These are phyloP conservation scores for Spodoptera exigua DNA, from an alignment of 2,888 invertebrate genomes.

Conservation along the genomic window DNA sequence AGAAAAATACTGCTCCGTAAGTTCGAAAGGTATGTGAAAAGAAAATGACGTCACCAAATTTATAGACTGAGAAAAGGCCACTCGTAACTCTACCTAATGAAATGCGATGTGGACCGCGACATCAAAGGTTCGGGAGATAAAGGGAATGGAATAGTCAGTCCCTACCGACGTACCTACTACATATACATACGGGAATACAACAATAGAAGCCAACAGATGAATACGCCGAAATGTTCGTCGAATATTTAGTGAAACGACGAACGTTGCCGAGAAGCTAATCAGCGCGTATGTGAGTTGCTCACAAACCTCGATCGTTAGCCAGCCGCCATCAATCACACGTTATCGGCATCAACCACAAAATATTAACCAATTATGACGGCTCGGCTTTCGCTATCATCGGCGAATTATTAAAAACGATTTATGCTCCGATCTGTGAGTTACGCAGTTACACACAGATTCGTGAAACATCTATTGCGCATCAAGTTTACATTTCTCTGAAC, in stretches of 20 bases:
- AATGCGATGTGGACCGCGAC: constrained; percentile 22
- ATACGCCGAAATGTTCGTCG: constrained; percentile 17
- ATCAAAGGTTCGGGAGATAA: constrained; percentile 28
- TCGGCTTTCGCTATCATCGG: constrained; percentile 68
- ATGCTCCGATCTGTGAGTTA: constrained; percentile 15
- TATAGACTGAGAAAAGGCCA: constrained; percentile 6
- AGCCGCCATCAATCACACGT: constrained; percentile 82
- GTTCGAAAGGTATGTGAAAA: constrained; percentile 9
- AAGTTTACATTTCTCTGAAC: constrained; percentile 1
- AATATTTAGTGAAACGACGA: constrained; percentile 34
- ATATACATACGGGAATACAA: constrained; percentile 1
- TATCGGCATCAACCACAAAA: constrained; percentile 82
- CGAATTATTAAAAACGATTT: constrained; percentile 75
- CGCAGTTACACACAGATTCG: constrained; percentile 20
- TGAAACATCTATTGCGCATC: constrained; percentile 33
- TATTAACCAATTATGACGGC: constrained; percentile 82
- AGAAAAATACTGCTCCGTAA: not conserved
- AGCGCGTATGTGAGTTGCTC: constrained; percentile 47
- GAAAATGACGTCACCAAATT: constrained; percentile 22
- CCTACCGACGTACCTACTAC: not conserved
- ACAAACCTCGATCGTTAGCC: constrained; percentile 71
- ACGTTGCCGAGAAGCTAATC: constrained; percentile 48
- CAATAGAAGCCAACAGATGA: constrained; percentile 20
- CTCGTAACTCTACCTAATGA: constrained; percentile 17
- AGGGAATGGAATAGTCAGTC: constrained; percentile 15